Conservation (phyloP, 2,888 invertebrate species). For the Thysanoteuthis rhombus region DNA sequence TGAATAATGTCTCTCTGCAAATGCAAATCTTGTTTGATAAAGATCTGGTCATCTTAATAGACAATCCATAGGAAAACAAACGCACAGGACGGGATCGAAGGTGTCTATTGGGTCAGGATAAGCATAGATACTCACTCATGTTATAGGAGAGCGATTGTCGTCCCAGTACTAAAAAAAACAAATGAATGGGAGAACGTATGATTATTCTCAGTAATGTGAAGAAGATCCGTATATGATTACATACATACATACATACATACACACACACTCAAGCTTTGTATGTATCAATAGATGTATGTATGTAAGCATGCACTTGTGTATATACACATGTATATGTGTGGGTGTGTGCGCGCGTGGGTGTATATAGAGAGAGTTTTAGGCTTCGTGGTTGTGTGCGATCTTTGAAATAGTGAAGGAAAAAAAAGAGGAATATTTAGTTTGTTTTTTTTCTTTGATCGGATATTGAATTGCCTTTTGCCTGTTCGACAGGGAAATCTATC, state of each 20-base stretch:
- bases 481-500: no score
- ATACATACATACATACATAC: neutral
- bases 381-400: no score
- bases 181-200: constrained; percentile 15
- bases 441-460: no score
- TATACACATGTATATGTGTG: neutral
- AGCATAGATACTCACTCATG: constrained; percentile 26
- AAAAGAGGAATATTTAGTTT: no score
- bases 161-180: constrained; percentile 21
- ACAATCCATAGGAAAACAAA: neutral
- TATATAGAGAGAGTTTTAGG: neutral
- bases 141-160: constrained; percentile 23
- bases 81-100: constrained; percentile 1
- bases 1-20: no score
- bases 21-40: neutral
- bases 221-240: neutral
- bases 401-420: no score
- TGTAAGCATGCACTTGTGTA: neutral
- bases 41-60: neutral
- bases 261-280: neutral
- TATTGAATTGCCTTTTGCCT: no score
- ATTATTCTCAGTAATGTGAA: neutral
- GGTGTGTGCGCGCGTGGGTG: neutral
- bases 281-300: neutral
- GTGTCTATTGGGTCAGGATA: neutral